Evolutionary conservation across 92 coral and sea anemone genomes (phyloP), one percentile per base, ranked within the genome.

Genomic region (Actinostola sp.): DNA sequence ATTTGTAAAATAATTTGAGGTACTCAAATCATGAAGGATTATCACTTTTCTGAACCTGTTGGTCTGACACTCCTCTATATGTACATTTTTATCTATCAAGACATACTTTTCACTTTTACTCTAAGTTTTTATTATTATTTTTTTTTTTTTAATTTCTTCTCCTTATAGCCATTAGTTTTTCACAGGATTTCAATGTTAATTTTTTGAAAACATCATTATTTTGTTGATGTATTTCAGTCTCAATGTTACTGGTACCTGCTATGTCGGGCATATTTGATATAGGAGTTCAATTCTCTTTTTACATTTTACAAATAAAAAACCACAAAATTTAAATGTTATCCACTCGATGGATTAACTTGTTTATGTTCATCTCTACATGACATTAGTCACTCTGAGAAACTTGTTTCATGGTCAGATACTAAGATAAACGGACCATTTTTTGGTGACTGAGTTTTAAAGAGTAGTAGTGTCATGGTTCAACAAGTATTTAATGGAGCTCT

Each of bases 191-290:
- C 1, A 27, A 27, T 57, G 36, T 57, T 12, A 57, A 27, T 27
- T 57, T 57, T 29, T 13, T 57, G 17, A 21, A 27, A 57, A 57
- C 39, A 30, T 0, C 28, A 1, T n/a, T n/a, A n/a, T n/a, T 57
- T 28, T 57, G 63, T 57, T 57, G 63, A 27, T 57, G 36, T 27
- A 27, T 57, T 57, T 20, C 3, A 57, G 28, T 57, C 63, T 27
- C n/a, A 8, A 13, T 27, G 10, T 30, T 27, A 30, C 63, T 27
- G 63, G 63, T 57, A 57, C 63, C 63, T 57, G 63, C 29, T 26
- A 29, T 11, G 3, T 57, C 63, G 17, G 35, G 63, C 63, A 57
- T 57, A 57, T 27, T 57, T 57, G 11, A 24, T 57, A 57, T 17
- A 16, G 21, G 20, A 27, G 16, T 4, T 6, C 2, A 57, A 27